A percentile compares a stretch with the other conserved stretches of the same genome.
These are phyloP conservation scores for Sanderia malayensis DNA, from an alignment of 30 jellyfish, hydroid and myxozoan species.

Conservation along the genomic window DNA sequence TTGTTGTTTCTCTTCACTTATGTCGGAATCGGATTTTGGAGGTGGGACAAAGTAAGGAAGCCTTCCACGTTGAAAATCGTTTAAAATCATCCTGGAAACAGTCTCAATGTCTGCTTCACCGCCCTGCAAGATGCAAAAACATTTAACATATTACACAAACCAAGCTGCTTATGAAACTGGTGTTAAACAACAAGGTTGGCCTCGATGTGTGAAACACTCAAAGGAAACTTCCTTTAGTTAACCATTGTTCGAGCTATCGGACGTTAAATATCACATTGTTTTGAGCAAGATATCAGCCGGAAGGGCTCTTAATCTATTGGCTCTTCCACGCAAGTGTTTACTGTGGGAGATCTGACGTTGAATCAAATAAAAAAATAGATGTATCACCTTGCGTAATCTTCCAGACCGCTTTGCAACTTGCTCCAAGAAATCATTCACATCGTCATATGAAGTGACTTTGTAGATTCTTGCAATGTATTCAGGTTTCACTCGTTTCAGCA, in stretches of 20 bases:
- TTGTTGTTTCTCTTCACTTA: slow-evolving; percentile 6
- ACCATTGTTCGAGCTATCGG: too few relatives aligned
- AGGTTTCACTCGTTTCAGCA: slow-evolving; percentile 76
- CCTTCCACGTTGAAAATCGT: slow-evolving; percentile 96
- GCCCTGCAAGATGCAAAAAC: slow-evolving; percentile 59
- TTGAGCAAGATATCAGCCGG: too few relatives aligned
- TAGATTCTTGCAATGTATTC: slow-evolving; percentile 85
- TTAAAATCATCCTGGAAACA: slow-evolving; percentile 81
- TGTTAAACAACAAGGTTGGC: too few relatives aligned
- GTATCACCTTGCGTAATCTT: slow-evolving; percentile 81
- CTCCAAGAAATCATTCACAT: slow-evolving; percentile 80
- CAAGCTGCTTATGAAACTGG: too few relatives aligned
- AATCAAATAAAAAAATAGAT: too few relatives aligned
- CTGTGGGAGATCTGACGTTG: too few relatives aligned
- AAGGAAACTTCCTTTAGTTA: too few relatives aligned
- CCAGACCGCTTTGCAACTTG: slow-evolving; percentile 83
- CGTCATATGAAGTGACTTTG: slow-evolving; percentile 76
- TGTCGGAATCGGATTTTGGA: slow-evolving; percentile 50
- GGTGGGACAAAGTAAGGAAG: slow-evolving; percentile 99
- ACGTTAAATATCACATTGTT: too few relatives aligned
- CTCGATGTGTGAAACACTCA: too few relatives aligned
- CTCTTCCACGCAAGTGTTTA: too few relatives aligned
- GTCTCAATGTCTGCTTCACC: slow-evolving; percentile 98
- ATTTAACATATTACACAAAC: too few relatives aligned
- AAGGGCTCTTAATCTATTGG: too few relatives aligned